Base-by-base conservation (phyloP, 2,888 invertebrate species). In the Pardosa pseudoannulata region DNA sequence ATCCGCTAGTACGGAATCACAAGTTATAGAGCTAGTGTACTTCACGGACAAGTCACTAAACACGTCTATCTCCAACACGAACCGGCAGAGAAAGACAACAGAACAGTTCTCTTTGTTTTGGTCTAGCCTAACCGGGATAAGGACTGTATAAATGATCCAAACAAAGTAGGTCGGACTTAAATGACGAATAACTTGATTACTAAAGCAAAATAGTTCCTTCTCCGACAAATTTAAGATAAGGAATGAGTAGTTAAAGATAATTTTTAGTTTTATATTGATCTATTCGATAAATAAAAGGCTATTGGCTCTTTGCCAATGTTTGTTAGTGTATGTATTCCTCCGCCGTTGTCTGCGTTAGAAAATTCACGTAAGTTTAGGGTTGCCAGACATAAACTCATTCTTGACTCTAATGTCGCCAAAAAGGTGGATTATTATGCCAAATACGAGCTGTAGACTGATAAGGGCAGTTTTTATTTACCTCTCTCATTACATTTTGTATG, bases 61-160 rank as follows among this genome's bases (percentile, higher is more conserved):
- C 7, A 36, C 9, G 9, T 16, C 27, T 23, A 62, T 56, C 50
- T 28, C 62, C 76, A 13, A 67, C 64, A 28, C 27, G 56, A 50
- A 36, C 75, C 79, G 87, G 80, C 76, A 65, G 41, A 67, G 68
- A 73, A 73, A 79, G 72, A 79, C 87, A 75, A 75, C 76, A 87
- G 72, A 73, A 68, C 68, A 41, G 56, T 62, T 50, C 46, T 62
- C 82, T 88, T 88, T 88, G 87, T 88, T 88, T 88, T 82, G 82
- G 76, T 78, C 36, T 23, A 68, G 23, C 28, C 41, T 36, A 36
- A 73, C 73, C 29, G 67, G 70, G 62, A 76, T 56, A 64, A 56
- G 39, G n/a, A 2, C 32, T 70, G 79, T 82, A 50, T 50, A 39
- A 72, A 70, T 74, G 71, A 64, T 82, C 80, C 64, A 83, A 83